Evolutionary conservation across 2,113 vertebrate species (phyloP), one percentile per base, ranked within the genome.

Genomic region (Rissa tridactyla): DNA sequence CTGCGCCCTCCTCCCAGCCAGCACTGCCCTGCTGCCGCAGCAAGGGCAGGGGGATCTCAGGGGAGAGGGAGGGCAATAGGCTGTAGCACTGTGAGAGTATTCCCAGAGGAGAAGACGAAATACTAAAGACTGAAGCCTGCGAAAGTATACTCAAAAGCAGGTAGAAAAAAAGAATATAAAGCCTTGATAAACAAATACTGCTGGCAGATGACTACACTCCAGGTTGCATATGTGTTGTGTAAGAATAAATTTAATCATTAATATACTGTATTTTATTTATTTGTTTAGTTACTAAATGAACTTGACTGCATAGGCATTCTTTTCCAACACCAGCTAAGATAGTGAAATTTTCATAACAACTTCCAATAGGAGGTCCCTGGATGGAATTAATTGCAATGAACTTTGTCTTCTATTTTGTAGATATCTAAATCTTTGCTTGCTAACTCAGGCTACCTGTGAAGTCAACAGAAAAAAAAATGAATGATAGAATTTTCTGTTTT

Each of bases 21-120:
- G 6, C 15, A 4, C 15, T 75, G 40, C 21, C 51, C 46, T 51
- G 10, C 9, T 27, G 51, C 22, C 5, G 5, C 84, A 70, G 16
- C 0, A 6, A 72, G 52, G 47, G 58, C 58, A 69, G 23, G 18
- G 18, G 9, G 18, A 34, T 29, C 27, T 12, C 12, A 6, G 54
- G 12, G 18, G 8, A 30, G 15, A 77, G 20, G 15, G 46, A 57
- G 9, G 10, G 4, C 12, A 69, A 54, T 6, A 13, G 0, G 0
- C 27, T 3, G 8, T 30, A n/a, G 18, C 11, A 13, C 6, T 30
- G 10, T 22, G 17, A 75, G 5, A 32, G 12, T 36, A 20, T 54
- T 75, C 25, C n/a, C 29, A 36, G n/a, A 32, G 46, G 18, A n/a
- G 38, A 38, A 87, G 20, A 5, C 0, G 0, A 76, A 91, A 58